Conservation (phyloP, 2,888 invertebrate species). For the Seira ritae region DNA sequence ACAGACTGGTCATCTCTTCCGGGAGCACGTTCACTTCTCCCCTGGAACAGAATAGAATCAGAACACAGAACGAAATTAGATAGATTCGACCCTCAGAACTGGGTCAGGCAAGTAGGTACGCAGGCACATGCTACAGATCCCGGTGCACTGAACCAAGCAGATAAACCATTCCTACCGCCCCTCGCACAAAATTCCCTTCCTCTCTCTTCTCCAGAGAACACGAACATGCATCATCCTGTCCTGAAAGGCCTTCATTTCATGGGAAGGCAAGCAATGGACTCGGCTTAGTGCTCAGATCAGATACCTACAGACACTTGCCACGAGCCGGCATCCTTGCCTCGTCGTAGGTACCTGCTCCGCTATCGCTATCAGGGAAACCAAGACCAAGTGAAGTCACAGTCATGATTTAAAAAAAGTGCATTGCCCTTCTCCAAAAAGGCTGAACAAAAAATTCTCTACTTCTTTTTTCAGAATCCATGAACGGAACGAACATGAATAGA, state of each 20-base stretch:
- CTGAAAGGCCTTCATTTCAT: not conserved
- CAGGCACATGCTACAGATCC: not conserved
- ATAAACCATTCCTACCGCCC: conserved; percentile 1
- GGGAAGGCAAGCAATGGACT: conserved; percentile 34
- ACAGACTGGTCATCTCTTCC: conserved; percentile 70
- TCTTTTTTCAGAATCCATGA: conserved; percentile 1
- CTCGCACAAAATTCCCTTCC: not conserved
- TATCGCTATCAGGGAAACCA: conserved; percentile 21
- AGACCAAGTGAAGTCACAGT: conserved; percentile 53
- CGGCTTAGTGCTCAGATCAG: conserved; percentile 26
- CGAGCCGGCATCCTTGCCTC: conserved; percentile 24
- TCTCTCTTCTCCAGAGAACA: not conserved
- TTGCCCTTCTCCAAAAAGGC: conserved; percentile 34
- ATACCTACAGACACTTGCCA: not conserved
- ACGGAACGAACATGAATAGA: not conserved
- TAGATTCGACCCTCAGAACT: conserved; percentile 14
- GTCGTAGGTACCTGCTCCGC: not conserved
- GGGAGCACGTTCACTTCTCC: conserved; percentile 71
- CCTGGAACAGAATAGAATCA: conserved; percentile 52
- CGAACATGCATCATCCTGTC: not conserved
- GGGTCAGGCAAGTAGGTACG: conserved; percentile 20
- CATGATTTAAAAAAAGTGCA: conserved; percentile 40
- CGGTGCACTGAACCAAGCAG: not conserved
- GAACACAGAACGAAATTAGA: not conserved
- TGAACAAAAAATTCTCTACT: conserved; percentile 18